phyloP scores from a whole-genome alignment of 2,797 vertebrate species.

The Acanthornis magna region DNA sequence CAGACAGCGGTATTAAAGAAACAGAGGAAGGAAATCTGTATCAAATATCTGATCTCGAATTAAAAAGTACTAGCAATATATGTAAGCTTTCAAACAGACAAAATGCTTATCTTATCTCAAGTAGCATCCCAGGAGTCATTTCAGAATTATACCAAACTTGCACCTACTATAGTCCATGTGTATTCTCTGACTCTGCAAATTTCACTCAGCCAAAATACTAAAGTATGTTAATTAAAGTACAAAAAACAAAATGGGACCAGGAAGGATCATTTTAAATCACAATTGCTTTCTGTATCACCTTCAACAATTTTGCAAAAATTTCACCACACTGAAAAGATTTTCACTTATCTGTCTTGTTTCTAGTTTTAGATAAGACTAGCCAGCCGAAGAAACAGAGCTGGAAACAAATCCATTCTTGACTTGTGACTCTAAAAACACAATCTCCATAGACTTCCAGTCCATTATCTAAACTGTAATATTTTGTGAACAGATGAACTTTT shows the following conservation, averaged over 20 bases:
- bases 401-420: background rate
- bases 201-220: background rate
- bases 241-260: background rate
- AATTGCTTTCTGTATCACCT: background rate
- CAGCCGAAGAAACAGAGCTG: background rate
- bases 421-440: background rate
- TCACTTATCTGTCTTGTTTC: background rate
- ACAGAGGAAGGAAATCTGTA: background rate
- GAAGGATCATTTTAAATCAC: background rate
- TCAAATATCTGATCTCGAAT: background rate
- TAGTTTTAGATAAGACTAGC: background rate
- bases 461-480: background rate
- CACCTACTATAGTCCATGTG: accelerated
- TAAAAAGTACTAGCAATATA: background rate
- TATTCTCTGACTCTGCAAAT: background rate
- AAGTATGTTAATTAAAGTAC: background rate
- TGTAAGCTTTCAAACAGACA: background rate
- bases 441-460: background rate
- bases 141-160: background rate
- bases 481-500: background rate
- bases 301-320: background rate
- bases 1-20: background rate
- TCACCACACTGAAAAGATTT: background rate
- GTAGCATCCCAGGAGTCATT: background rate
- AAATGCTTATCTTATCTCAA: background rate